Base-by-base conservation (phyloP, 2,113 vertebrate species). In the Steatornis caripensis region DNA sequence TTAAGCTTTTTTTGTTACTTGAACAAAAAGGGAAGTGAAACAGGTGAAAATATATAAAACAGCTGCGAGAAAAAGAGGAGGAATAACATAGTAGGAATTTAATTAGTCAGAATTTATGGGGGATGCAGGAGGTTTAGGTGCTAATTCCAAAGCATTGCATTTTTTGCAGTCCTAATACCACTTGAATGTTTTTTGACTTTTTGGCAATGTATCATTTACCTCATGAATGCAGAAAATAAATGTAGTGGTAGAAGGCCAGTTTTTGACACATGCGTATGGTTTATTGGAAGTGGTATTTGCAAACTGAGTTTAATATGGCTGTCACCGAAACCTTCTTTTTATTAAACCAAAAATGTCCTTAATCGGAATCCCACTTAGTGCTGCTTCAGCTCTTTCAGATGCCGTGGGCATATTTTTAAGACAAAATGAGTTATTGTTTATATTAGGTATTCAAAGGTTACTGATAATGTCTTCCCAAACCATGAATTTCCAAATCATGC, bases 1-100 rank as follows among this genome's bases (percentile, higher is more conserved):
- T 89, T 96, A 95, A 96, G 94, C 69, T 95, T 53, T 97, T 96
- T 91, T 92, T 97, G 81, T 95, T 78, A 70, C 37, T 94, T 93
- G 49, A 91, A 95, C 69, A 75, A 57, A 89, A 88, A 94, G 55
- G 43, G 74, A 94, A 96, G 68, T 53, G 30, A 87, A 97, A 94
- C 87, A 97, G 93, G 65, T 92, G 90, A 95, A 92, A 90, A 82
- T 96, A 80, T 74, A 74, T 94, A 89, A 91, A 97, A 79, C 83
- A 90, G 78, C 94, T 97, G 77, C 86, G 70, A 95, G 53, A 51
- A 95, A 93, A 95, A 71, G 66, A 96, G 37, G 71, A 89, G 89
- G 79, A 96, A 46, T 95, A 87, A 76, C 41, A 61, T 94, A 90
- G 34, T 88, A 89, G 87, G 83, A 90, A 88, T 95, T 95, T 68